Conservation (phyloP, 2,888 invertebrate species). For the Caenorhabditis panamensis region DNA sequence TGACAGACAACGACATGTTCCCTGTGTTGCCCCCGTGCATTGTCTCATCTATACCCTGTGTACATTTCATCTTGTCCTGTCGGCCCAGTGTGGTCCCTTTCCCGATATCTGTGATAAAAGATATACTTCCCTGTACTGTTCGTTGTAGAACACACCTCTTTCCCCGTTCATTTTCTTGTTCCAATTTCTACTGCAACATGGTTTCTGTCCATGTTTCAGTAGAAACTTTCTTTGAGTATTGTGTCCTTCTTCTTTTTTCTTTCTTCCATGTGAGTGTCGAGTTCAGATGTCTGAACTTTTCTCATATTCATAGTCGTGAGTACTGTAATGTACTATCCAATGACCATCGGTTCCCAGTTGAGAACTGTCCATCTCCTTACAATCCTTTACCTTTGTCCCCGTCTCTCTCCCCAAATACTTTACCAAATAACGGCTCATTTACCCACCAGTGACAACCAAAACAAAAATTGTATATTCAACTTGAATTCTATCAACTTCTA, state of each 20-base stretch:
- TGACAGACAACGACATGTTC: conserved; percentile 43
- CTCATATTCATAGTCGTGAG: conserved; percentile 5
- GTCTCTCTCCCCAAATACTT: conserved; percentile 46
- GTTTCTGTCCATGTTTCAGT: not conserved
- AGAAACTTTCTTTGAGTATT: conserved; percentile 14
- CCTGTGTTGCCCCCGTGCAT: conserved; percentile 22
- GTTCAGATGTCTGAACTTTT: conserved; percentile 50
- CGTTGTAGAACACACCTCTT: conserved; percentile 72
- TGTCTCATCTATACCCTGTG: conserved; percentile 19
- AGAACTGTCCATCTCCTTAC: conserved; percentile 25
- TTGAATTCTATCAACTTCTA: too few species aligned
- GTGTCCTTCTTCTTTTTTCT: not conserved
- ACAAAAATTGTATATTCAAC: conserved; percentile 11
- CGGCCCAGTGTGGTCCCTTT: conserved; percentile 67
- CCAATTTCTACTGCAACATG: not conserved
- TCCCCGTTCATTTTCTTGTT: not conserved
- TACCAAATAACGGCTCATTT: conserved; percentile 60
- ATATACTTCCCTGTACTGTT: conserved; percentile 74
- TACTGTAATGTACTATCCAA: conserved; percentile 16
- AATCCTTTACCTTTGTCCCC: conserved; percentile 21
- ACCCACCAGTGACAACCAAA: conserved; percentile 55
- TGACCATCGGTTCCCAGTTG: conserved; percentile 21
- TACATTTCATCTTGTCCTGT: conserved; percentile 63
- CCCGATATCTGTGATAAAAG: conserved; percentile 72
- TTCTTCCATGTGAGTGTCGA: conserved; percentile 12